Evolutionary conservation across 1,140 invertebrate genomes (phyloP), one percentile per base, ranked within the genome.

Genomic region (Diachasma alloeum): DNA sequence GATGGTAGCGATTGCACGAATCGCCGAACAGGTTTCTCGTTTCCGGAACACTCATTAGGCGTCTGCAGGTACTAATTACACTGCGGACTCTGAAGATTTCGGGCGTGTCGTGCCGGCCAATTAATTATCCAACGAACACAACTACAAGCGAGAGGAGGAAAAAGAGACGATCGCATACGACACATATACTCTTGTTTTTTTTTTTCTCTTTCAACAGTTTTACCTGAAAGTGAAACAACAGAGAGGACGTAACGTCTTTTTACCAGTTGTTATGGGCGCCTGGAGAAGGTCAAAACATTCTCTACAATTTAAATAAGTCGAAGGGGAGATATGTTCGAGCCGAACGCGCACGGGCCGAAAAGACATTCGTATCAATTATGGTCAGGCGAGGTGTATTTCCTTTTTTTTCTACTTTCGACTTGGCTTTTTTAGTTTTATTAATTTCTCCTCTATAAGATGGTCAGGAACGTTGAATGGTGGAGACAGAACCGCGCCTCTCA

Each of bases 361-460:
- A 88, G 87, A 88, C 87, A 88, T 89, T 87, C 88, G 85, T 89
- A 89, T 89, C 88, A 89, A 89, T 89, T 88, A 89, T 88, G 82
- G 84, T 80, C 85, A 84, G 84, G 84, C 84, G 83, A 75, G 42
- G 42, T 71, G 74, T 76, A 59, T 53, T 68, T 68, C n/a, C 15
- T 15, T 15, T 39, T 68, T 37, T 37, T 48, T 71, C 39, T 8
- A 22, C 19, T 15, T 8, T 66, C 8, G n/a, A 37, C 1, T 39
- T 68, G 26, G 10, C 5, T 68, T 68, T 68, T 39, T 68, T 68
- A 19, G 48, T 31, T 68, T 68, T 19, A 37, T 68, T 68, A 26
- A 63, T 63, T 26, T 31, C n/a, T 68, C 26, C 19, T 31, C n/a
- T 68, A 11, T 39, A 37, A 37, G 66, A 68, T 68, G 31, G n/a